Evolutionary conservation across 2,888 invertebrate genomes (phyloP), one percentile per base, ranked within the genome.

Genomic region (Antitype chi): DNA sequence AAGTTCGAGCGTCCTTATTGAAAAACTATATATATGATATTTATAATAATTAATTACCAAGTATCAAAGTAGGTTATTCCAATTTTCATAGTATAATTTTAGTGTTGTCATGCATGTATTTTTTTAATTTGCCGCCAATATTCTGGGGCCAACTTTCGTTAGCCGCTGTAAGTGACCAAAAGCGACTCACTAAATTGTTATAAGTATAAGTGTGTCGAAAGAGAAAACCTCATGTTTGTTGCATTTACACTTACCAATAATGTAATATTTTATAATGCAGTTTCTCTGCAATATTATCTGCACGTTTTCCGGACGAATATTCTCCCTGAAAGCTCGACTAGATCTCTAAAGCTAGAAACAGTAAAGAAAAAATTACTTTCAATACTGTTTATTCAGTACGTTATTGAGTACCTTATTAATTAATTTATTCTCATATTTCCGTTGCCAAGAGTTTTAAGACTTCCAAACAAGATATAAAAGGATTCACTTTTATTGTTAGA

Each of bases 131-230:
- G n/a, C n/a, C n/a, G n/a, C n/a, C n/a, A n/a, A n/a, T n/a, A n/a
- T n/a, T n/a, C n/a, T n/a, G n/a, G n/a, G n/a, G n/a, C n/a, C n/a
- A n/a, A n/a, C n/a, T n/a, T n/a, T n/a, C n/a, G n/a, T n/a, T n/a
- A n/a, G n/a, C n/a, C n/a, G n/a, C n/a, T 80, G 55, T 72, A 28
- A 78, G 28, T 57, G 71, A 52, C 71, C 49, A 70, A 79, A 77
- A 70, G 11, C 77, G n/a, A 20, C 32, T 53, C 47, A 55, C 28
- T 32, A 59, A n/a, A 2, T 70, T 38, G 49, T 43, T 67, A 20
- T n/a, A 74, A 15, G 23, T 59, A 38, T 38, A 28, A 77, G 72
- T 70, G 62, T 63, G 53, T 63, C 32, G 28, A 78, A 80, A 78
- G 72, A 72, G 73, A 72, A 80, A 78, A 57, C 23, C 13, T 63